Conservation (phyloP, 2,888 invertebrate genomes). For the Hydraecia micacea region DNA sequence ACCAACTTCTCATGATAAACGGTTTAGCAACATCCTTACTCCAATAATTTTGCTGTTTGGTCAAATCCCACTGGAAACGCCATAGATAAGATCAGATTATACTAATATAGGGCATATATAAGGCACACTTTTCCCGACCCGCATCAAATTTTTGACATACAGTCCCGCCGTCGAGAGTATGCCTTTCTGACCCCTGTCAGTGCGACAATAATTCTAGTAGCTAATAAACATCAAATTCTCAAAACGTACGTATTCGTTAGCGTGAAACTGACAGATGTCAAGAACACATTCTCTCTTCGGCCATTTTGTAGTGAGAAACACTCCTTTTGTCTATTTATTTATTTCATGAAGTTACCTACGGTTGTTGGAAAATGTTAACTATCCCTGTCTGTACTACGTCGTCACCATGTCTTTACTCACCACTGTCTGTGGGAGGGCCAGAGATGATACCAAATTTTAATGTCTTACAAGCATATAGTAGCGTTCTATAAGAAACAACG, state of each 20-base stretch:
- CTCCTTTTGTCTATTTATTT: neutral
- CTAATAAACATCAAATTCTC: neutral
- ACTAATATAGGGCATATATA: too few species aligned
- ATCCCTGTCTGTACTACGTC: neutral
- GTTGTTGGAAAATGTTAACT: neutral
- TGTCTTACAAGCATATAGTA: neutral
- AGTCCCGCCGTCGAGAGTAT: neutral
- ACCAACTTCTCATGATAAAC: too few species aligned
- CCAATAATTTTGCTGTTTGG: too few species aligned
- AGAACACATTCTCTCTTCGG: neutral
- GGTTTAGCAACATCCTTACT: too few species aligned
- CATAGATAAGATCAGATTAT: too few species aligned
- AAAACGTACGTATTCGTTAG: neutral
- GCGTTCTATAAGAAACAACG: conserved; percentile 30
- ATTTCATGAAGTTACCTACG: neutral
- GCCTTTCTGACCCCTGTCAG: neutral
- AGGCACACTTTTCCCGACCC: too few species aligned
- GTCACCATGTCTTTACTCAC: neutral
- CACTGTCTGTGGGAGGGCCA: neutral
- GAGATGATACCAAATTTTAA: neutral
- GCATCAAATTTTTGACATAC: too few species aligned
- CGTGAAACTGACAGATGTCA: neutral
- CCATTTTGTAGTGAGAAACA: neutral
- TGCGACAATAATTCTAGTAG: neutral
- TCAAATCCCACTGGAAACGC: too few species aligned